Evolutionary conservation across 2,113 vertebrate species (phyloP).

Genomic region (Psephotus haematonotus): DNA sequence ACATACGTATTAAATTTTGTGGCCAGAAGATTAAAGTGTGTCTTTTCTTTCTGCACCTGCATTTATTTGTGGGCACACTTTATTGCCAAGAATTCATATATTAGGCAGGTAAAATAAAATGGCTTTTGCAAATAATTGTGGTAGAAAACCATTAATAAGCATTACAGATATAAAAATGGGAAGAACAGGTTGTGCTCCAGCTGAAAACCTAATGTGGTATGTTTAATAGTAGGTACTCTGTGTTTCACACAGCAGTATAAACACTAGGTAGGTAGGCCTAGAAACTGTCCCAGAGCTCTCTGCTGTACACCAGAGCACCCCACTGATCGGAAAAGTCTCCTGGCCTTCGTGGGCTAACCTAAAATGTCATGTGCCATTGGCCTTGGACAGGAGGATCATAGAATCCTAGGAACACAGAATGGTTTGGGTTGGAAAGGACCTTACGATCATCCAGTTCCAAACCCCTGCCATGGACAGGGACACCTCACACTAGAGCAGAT

Average conservation of each 20-base stretch:
- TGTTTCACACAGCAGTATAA: background rate
- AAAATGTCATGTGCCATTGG: background rate
- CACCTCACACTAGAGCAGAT: background rate
- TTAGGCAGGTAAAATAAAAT: background rate
- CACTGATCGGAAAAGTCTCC: background rate
- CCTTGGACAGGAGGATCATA: background rate
- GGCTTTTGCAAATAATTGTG: background rate
- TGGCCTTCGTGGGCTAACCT: background rate
- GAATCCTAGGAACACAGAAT: background rate
- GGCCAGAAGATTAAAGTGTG: background rate
- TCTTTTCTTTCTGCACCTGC: constrained; percentile 2
- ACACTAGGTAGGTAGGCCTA: background rate
- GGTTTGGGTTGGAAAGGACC: background rate
- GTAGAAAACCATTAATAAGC: background rate
- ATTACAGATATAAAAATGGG: background rate
- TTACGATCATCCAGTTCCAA: background rate
- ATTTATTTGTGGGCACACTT: background rate
- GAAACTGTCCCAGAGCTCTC: background rate
- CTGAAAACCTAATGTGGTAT: background rate
- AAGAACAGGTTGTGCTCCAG: background rate
- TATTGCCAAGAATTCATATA: background rate
- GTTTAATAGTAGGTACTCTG: background rate
- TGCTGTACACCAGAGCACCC: background rate
- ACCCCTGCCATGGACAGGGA: background rate
- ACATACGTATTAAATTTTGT: background rate